Evolutionary conservation across 2,888 invertebrate genomes (phyloP), one percentile per base, ranked within the genome.

Genomic region (Caenorhabditis sp.): DNA sequence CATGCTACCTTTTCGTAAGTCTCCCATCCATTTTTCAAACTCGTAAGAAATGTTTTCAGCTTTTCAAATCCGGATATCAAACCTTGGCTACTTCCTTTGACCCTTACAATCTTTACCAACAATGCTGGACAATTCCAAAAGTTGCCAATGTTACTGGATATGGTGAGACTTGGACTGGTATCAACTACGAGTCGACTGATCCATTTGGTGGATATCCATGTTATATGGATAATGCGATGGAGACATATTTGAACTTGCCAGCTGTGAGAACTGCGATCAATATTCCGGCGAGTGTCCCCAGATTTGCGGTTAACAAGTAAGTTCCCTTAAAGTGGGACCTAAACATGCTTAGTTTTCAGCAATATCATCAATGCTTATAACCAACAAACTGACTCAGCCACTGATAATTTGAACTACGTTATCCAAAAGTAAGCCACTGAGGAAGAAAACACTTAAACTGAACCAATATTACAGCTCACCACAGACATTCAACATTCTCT

Each of bases 191-290:
- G 8, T 84, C 84, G 1, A 64, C 81, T 27, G 84, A 84, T 59
- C 60, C 65, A 0, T 70, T 69, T 21, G 77, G 76, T 49, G 84
- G 81, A 5, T 85, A 83, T 56, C 76, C 80, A 31, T 87, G 87
- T 63, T 82, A 83, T 59, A 70, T 76, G 68, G 76, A 80, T 25
- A 62, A 63, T 21, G 83, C 82, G 1, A 62, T 84, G 60, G 57
- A 63, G 25, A 76, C 56, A 3, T 87, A 86, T 70, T 61, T 87
- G 58, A 84, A 86, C 58, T 56, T 63, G 0, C 64, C 66, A 20
- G 74, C 70, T 7, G 85, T 87, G 10, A 67, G 80, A 59, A 68
- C 50, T 20, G 86, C 87, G 7, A 63, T 87, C 57, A 81, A 86
- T 63, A 80, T 86, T 59, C 81, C 83, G 1, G 66, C 49, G 7